Conservation (phyloP, 1,140 invertebrate species). For the Marisa cornuarietis region DNA sequence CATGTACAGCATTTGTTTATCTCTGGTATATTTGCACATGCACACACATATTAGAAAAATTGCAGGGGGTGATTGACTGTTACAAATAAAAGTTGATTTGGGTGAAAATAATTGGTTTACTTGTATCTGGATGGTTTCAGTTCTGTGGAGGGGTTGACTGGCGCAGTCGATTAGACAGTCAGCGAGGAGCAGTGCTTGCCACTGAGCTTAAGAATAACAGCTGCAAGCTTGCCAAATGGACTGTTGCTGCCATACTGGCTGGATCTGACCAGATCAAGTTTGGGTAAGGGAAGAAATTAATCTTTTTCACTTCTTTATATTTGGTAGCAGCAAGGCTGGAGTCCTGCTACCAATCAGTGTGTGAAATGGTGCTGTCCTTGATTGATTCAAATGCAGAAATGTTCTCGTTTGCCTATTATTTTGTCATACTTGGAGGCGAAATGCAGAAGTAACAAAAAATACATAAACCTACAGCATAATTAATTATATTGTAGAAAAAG, state of each 20-base stretch:
- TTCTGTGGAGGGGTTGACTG: conserved; percentile 96
- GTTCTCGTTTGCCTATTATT: too few species aligned
- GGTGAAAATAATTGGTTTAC: neutral
- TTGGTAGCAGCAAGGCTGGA: too few species aligned
- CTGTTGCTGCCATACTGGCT: conserved; percentile 88
- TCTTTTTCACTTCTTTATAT: neutral
- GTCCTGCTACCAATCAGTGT: neutral
- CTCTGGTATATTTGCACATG: too few species aligned
- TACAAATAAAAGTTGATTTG: too few species aligned
- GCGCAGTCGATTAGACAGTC: conserved; percentile 96
- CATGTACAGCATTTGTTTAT: too few species aligned
- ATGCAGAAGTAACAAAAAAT: too few species aligned
- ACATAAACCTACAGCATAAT: too few species aligned
- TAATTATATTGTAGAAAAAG: too few species aligned
- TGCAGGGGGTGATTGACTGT: too few species aligned
- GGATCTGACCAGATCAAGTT: conserved; percentile 98
- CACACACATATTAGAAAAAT: too few species aligned
- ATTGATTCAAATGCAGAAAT: neutral
- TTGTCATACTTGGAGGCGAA: too few species aligned
- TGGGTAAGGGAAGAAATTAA: conserved; percentile 71
- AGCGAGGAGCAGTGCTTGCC: conserved; percentile 96
- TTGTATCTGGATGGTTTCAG: conserved; percentile 53
- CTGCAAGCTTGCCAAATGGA: conserved; percentile 99
- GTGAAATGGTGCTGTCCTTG: neutral
- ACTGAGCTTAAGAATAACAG: conserved; percentile 99